Evolutionary conservation across 2,113 vertebrate species (phyloP).

Genomic region (Stercorarius parasiticus): DNA sequence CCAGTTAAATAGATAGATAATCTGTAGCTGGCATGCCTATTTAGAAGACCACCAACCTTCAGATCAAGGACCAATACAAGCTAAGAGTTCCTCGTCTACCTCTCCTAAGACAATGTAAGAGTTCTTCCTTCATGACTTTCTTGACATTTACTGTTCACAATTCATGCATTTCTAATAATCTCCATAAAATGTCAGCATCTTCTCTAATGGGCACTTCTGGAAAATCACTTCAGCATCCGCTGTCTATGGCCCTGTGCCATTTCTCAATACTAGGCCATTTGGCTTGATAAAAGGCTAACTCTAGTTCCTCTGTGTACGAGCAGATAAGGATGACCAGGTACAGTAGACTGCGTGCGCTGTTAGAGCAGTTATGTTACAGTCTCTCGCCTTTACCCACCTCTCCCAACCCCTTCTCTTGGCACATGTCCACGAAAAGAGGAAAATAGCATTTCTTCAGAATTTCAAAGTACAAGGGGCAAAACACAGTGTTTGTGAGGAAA

Average conservation of each 20-base stretch:
- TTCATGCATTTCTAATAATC: conserved; percentile 63
- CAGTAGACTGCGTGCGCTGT: background rate
- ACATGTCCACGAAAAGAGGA: background rate
- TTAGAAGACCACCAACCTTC: background rate
- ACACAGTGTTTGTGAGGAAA: background rate
- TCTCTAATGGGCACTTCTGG: conserved; percentile 22
- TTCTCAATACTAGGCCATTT: background rate
- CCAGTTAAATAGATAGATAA: background rate
- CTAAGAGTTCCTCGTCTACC: conserved; percentile 4
- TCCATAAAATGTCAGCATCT: conserved; percentile 61
- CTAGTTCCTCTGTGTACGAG: background rate
- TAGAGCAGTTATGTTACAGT: background rate
- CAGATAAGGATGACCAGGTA: background rate
- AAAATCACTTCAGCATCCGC: background rate
- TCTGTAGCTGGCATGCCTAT: background rate
- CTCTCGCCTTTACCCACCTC: background rate
- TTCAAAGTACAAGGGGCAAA: background rate
- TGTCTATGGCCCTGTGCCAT: background rate
- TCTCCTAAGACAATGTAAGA: background rate
- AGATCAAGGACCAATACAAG: conserved; percentile 1
- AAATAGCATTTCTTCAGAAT: background rate
- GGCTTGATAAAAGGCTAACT: background rate
- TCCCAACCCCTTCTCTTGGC: background rate
- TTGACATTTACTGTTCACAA: conserved; percentile 50
- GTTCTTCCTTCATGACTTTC: conserved; percentile 50